Evolutionary conservation across 1,140 invertebrate genomes (phyloP).

Genomic region (Carposina sasakii): DNA sequence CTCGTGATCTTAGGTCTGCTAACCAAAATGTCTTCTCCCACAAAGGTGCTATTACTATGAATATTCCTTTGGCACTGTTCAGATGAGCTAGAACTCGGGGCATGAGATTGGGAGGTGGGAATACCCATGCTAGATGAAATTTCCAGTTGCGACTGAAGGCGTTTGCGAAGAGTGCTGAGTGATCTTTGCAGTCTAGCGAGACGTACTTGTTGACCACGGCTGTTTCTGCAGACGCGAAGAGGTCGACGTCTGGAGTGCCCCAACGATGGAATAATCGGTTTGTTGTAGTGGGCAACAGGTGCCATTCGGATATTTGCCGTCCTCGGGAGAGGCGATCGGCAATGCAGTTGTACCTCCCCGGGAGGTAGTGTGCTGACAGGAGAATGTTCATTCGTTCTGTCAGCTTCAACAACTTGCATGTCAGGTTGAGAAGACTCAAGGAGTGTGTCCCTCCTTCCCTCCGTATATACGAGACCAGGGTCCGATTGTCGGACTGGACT

Average conservation of each 20-base stretch:
- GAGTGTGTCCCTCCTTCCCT: background rate
- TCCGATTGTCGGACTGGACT: constrained; percentile 2
- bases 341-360: background rate
- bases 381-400: background rate
- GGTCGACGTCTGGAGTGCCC: constrained; percentile 6
- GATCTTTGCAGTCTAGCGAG: constrained; percentile 30
- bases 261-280: background rate
- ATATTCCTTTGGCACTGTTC: constrained; percentile 14
- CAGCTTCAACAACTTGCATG: background rate
- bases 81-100: constrained; percentile 15
- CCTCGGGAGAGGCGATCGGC: constrained; percentile 4
- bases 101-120: constrained; percentile 13
- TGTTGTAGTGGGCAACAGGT: background rate
- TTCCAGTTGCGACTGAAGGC: constrained; percentile 29
- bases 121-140: constrained; percentile 23
- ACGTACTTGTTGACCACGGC: constrained; percentile 23
- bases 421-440: background rate
- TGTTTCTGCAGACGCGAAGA: constrained; percentile 34
- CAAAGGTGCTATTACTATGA: constrained; percentile 25
- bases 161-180: constrained; percentile 29
- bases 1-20: constrained; percentile 22
- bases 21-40: constrained; percentile 36
- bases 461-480: background rate
- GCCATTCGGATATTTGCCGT: background rate
- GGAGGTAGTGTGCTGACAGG: background rate